A percentile compares a stretch with the other conserved stretches of the same genome.
phyloP scores from a whole-genome alignment of 2,888 invertebrate genomes.

The Volucella inanis region DNA sequence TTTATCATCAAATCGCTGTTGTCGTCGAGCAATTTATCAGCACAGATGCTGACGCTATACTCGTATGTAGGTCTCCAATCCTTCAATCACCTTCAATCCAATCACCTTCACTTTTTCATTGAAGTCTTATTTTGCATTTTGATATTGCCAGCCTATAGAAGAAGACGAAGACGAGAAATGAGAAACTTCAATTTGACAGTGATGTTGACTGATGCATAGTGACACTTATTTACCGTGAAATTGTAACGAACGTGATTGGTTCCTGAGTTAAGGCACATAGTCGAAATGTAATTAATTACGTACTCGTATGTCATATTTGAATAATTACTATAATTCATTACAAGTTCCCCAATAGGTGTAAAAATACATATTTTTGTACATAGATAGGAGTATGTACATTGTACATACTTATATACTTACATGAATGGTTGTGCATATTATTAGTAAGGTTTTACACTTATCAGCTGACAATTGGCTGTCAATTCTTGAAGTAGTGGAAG shows the following conservation, averaged over 20 bases:
- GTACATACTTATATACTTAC: too few relatives aligned
- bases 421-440: too few relatives aligned
- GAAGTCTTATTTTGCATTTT: neutral
- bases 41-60: constrained; percentile 4
- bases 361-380: too few relatives aligned
- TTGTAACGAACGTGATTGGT: constrained; percentile 50
- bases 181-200: constrained; percentile 14
- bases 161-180: neutral
- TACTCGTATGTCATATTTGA: constrained; percentile 48
- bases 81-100: too few relatives aligned
- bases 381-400: too few relatives aligned
- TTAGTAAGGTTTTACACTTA: too few relatives aligned
- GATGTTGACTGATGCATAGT: constrained; percentile 18
- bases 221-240: constrained; percentile 48
- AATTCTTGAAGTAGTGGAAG: neutral
- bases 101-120: constrained; percentile 18
- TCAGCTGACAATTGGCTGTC: neutral
- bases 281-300: constrained; percentile 43
- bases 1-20: constrained; percentile 25
- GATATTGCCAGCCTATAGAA: neutral
- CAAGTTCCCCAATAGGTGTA: constrained; percentile 5
- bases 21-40: constrained; percentile 19
- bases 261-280: constrained; percentile 33
- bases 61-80: neutral
- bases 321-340: constrained; percentile 53